Percentiles rank a stretch among this genome's conserved stretches.
These are phyloP conservation scores for Peromyscus leucopus DNA, from an alignment of 2,113 vertebrate species.

Conservation along the genomic window DNA sequence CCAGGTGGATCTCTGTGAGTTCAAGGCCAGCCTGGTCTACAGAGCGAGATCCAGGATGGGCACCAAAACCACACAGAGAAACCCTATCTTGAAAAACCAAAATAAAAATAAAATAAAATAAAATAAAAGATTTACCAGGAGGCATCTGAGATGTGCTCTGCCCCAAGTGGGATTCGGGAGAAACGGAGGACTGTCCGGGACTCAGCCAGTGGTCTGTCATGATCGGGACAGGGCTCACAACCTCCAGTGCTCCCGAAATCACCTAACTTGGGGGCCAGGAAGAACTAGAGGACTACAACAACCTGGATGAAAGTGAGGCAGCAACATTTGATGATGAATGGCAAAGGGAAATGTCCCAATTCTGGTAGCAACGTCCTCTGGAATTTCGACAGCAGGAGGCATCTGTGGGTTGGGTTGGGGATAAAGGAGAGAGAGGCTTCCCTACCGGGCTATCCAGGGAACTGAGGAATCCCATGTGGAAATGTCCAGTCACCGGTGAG, in stretches of 20 bases:
- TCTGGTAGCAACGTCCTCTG: constrained; percentile 91
- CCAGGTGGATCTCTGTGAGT: too few relatives aligned
- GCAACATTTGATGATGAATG: constrained; percentile 95
- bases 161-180: constrained; percentile 97
- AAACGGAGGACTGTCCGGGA: constrained; percentile 94
- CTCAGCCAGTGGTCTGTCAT: constrained; percentile 96
- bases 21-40: too few relatives aligned
- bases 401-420: constrained; percentile 81
- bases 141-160: constrained; percentile 92
- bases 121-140: too few relatives aligned
- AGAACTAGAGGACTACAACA: constrained; percentile 97
- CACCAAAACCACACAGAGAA: too few relatives aligned
- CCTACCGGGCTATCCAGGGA: constrained; percentile 95
- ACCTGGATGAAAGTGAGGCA: constrained; percentile 97
- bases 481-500: constrained; percentile 97
- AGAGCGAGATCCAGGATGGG: too few relatives aligned
- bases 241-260: constrained; percentile 97
- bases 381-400: constrained; percentile 92
- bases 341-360: constrained; percentile 93
- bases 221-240: constrained; percentile 98
- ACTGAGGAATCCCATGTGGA: constrained; percentile 92
- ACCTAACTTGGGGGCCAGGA: constrained; percentile 95
- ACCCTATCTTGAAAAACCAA: too few relatives aligned
- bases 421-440: constrained; percentile 88
- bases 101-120: too few relatives aligned